Evolutionary conservation across 2,113 vertebrate genomes (phyloP), one percentile per base, ranked within the genome.

Genomic region (Peromyscus californicus): DNA sequence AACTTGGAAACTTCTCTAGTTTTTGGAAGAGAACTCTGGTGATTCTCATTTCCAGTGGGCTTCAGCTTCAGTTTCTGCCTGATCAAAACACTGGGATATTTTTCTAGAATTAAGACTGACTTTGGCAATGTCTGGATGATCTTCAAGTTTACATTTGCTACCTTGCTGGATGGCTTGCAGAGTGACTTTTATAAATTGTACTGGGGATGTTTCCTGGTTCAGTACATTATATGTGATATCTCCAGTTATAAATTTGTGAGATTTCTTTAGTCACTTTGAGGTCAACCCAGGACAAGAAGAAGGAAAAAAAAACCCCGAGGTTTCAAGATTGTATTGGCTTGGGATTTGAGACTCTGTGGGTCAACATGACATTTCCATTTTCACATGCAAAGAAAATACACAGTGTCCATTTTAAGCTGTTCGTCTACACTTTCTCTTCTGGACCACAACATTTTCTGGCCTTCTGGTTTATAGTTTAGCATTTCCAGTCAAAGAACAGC

Each of bases 391-490:
- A 78, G 84, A 95, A 98, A 97, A 90, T 7, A 72, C 89, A 94
- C 84, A 80, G 72, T 79, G 45, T 79, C 93, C 26, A 51, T 72
- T 72, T 97, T 85, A 89, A 57, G 17, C 70, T 96, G 26, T 76
- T 97, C 97, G 98, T 98, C 95, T 96, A 98, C 92, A 94, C 86
- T 97, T 97, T 94, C 76, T 93, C 33, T 91, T 96, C 93, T 96
- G 90, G 98, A 86, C 63, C 90, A 90, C 72, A 95, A 22, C 36
- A 19, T 94, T 97, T 98, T 98, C 42, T 83, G 78, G 85, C 78
- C 24, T 72, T 86, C 15, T 82, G 87, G 39, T 95, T 98, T 98
- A 79, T 91, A 97, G 72, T 79, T 80, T 70, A 88, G n/a, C 51
- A 48, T 74, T 98, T 24, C 93, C 65, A 95, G 67, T 89, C 95